phyloP scores from a whole-genome alignment of 2,113 vertebrate species.

The Ptilonorhynchus violaceus region DNA sequence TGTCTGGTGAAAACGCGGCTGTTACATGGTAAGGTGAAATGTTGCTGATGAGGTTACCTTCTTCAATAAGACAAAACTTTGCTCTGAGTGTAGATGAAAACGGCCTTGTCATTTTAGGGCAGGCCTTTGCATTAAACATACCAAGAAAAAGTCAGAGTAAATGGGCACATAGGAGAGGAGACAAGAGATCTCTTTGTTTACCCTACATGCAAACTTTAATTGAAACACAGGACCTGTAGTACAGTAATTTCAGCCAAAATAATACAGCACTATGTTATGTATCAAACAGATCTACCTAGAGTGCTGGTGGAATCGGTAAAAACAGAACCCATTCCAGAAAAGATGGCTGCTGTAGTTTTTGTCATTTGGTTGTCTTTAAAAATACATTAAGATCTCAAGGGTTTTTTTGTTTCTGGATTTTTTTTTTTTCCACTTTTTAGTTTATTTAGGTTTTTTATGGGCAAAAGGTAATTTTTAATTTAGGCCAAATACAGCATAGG shows the following conservation, averaged over 20 bases:
- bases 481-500: neutral
- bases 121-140: neutral
- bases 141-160: neutral
- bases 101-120: neutral
- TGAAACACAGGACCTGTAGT: neutral
- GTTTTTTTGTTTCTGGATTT: neutral
- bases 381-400: fast-evolving
- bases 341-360: neutral
- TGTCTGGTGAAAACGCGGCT: neutral
- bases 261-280: neutral
- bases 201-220: neutral
- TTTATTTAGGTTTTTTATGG: neutral
- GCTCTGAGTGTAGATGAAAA: neutral
- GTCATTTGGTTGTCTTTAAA: neutral
- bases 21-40: fast-evolving
- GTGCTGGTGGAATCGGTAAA: neutral
- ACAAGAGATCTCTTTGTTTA: neutral
- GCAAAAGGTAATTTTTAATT: neutral
- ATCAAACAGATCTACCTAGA: neutral
- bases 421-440: neutral
- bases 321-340: neutral
- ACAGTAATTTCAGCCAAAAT: neutral
- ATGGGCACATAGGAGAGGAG: neutral
- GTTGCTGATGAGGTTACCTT: neutral
- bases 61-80: neutral